A percentile compares a stretch with the other conserved stretches of the same genome.
phyloP scores from a whole-genome alignment of 2,113 vertebrate genomes.

The Anser cygnoides region DNA sequence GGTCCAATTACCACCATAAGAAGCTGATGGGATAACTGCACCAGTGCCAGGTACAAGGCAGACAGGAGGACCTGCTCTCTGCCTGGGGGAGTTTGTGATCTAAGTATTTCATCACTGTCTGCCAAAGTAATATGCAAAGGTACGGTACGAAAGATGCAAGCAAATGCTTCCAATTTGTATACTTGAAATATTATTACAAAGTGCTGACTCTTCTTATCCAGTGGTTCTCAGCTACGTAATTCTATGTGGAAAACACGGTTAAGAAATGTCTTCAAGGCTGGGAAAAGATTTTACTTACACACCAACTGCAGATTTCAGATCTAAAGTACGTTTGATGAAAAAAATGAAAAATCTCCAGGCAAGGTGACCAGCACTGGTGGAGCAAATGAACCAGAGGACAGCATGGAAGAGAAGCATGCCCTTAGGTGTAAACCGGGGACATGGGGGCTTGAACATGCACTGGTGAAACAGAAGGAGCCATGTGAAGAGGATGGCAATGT shows the following conservation, averaged over 20 bases:
- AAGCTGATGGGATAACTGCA: constrained; percentile 16
- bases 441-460: neutral
- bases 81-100: constrained; percentile 29
- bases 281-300: constrained; percentile 2
- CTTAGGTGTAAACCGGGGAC: neutral
- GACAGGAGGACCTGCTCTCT: constrained; percentile 10
- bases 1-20: neutral
- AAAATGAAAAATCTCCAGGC: neutral
- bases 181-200: constrained; percentile 34
- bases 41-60: neutral
- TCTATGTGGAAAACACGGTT: constrained; percentile 4
- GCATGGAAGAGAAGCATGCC: neutral
- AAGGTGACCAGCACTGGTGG: neutral
- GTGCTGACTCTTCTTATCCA: constrained; percentile 50
- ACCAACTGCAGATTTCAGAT: constrained; percentile 16
- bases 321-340: neutral
- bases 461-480: neutral
- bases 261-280: constrained; percentile 24
- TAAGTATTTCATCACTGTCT: constrained; percentile 36
- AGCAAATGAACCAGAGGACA: neutral
- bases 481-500: fast-evolving
- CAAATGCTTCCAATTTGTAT: constrained; percentile 60
- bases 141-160: constrained; percentile 32
- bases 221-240: neutral
- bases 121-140: constrained; percentile 55